Evolutionary conservation across 2,888 invertebrate genomes (phyloP), one percentile per base, ranked within the genome.

Genomic region (Drosophila peninsularis): DNA sequence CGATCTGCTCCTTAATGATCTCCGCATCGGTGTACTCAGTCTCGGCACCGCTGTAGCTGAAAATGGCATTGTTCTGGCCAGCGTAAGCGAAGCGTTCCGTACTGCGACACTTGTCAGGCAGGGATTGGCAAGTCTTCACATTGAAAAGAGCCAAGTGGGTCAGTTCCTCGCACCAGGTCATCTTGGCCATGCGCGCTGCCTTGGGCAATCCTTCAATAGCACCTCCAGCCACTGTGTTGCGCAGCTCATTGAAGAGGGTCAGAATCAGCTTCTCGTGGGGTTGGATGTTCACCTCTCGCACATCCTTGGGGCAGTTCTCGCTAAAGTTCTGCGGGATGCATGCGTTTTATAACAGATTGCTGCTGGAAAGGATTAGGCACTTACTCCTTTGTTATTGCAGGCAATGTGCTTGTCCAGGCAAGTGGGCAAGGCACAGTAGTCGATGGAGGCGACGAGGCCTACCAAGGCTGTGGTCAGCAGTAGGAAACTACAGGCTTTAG

Each of bases 31-130:
- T 67, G 19, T 82, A 82, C 50, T 82, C 81, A 5, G 68, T 36
- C 62, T 80, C 81, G 7, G 70, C 56, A 5, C 81, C 81, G 57
- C 82, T 82, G 63, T 82, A 82, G 45, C 82, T 82, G 65, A 82
- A 80, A 11, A 82, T 82, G 24, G 81, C 82, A 42, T 71, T 77
- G 53, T 79, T 82, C 58, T 82, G 82, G 14, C 82, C 82, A 13
- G 82, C 81, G 44, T 83, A 80, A 2, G 72, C 81, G 19, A 83
- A 82, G 24, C 81, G 71, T n/a, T 83, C 83, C 1, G 82, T 82
- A 41, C 79, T 80, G 61, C 81, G 83, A 42, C 82, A 82, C 42
- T 80, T 81, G 30, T 82, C 82, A 11, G 76, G 67, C 52, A 73
- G 13, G 30, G 81, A 82, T 17, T 66, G 63, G 37, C 85, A 85